phyloP scores from a whole-genome alignment of 2,888 invertebrate species.

The Trissolcus japonicus region DNA sequence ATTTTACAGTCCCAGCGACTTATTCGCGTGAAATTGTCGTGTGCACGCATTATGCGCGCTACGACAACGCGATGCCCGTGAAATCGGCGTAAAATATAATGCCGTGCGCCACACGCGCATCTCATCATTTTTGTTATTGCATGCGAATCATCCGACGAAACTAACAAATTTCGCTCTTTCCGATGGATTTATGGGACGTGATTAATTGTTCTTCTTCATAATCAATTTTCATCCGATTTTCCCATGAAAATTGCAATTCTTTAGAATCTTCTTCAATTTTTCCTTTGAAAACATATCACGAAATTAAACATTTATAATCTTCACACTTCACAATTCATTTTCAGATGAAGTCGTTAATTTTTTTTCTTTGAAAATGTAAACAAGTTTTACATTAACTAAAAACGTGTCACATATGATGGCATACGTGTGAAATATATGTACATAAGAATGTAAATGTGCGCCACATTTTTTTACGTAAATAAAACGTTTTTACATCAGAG shows the following conservation, averaged over 20 bases:
- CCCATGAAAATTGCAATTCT: too few relatives aligned
- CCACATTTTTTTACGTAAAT: constrained; percentile 17
- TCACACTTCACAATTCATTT: too few relatives aligned
- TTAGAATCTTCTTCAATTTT: too few relatives aligned
- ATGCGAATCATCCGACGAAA: constrained; percentile 31
- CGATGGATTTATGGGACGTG: constrained; percentile 14
- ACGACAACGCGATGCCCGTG: constrained; percentile 28
- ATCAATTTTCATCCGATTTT: too few relatives aligned
- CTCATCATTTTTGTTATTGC: constrained; percentile 31
- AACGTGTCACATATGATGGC: constrained; percentile 12
- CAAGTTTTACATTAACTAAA: too few relatives aligned
- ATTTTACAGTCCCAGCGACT: constrained; percentile 54
- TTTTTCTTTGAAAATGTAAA: too few relatives aligned
- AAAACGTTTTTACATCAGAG: constrained; percentile 25
- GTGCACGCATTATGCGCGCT: constrained; percentile 48
- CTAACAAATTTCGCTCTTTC: constrained; percentile 14
- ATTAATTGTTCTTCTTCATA: too few relatives aligned
- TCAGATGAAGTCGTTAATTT: too few relatives aligned
- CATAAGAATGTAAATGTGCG: too few relatives aligned
- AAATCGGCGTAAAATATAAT: constrained; percentile 48
- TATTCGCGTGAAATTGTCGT: constrained; percentile 56
- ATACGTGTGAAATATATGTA: not conserved
- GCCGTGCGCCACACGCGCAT: constrained; percentile 29
- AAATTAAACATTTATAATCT: too few relatives aligned
- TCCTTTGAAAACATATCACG: too few relatives aligned